Conservation (phyloP, 2,797 vertebrate genomes). For the Psittacula derbiana region DNA sequence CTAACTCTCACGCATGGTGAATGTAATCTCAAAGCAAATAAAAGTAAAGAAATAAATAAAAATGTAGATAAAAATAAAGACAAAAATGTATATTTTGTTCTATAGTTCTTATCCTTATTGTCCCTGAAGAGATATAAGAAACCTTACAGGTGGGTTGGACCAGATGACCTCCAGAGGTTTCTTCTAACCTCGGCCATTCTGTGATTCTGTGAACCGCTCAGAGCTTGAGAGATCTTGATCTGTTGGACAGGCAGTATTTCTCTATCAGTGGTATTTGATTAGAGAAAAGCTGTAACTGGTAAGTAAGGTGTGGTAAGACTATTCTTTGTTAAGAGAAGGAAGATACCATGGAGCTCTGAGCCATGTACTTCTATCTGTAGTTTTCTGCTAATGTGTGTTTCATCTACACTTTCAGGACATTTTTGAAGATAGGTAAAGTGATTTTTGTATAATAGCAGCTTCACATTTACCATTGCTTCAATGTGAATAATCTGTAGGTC, state of each 20-base stretch:
- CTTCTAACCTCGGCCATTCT: background rate
- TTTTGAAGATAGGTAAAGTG: background rate
- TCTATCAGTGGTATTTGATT: background rate
- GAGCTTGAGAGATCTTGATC: background rate
- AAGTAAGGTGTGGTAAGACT: background rate
- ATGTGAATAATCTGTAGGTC: background rate
- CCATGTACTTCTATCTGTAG: background rate
- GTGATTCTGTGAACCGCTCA: background rate
- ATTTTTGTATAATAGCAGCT: background rate
- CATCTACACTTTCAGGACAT: background rate
- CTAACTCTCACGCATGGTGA: background rate
- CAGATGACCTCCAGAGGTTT: background rate
- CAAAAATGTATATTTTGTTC: background rate
- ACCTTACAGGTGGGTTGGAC: background rate
- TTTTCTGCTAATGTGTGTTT: background rate
- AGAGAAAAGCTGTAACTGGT: background rate
- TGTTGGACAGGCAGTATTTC: background rate
- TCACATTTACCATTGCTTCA: background rate
- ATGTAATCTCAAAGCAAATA: background rate
- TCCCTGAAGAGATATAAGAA: background rate
- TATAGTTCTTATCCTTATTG: background rate
- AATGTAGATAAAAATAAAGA: background rate
- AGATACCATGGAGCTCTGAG: background rate
- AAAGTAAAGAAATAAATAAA: background rate
- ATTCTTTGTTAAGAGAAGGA: background rate